phyloP scores from a whole-genome alignment of 2,113 vertebrate genomes.

The Tychaedon coryphoeus region DNA sequence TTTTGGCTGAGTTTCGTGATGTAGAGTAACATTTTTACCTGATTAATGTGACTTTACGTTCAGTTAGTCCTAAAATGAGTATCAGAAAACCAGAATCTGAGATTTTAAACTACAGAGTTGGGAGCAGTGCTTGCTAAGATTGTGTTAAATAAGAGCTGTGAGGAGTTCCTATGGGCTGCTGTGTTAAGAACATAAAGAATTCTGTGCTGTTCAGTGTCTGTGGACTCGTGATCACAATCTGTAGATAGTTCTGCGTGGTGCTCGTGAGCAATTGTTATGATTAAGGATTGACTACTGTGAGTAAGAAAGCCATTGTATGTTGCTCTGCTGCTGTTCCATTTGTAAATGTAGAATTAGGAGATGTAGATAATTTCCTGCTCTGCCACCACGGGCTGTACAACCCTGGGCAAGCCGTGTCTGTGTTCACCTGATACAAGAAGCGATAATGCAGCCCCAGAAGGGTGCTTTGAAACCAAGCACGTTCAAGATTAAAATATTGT shows the following conservation, averaged over 20 bases:
- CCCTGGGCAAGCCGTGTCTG: background rate
- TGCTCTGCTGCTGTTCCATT: background rate
- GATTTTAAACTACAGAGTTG: background rate
- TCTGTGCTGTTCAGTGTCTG: background rate
- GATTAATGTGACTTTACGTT: background rate
- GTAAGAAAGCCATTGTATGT: background rate
- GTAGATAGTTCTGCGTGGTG: background rate
- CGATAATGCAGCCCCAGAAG: background rate
- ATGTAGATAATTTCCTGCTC: background rate
- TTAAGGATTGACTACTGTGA: background rate
- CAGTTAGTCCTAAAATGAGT: background rate
- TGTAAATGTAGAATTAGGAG: background rate
- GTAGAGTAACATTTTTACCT: background rate
- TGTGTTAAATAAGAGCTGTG: background rate
- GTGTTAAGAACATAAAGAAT: background rate
- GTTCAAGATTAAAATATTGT: background rate
- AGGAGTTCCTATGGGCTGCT: background rate
- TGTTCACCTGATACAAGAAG: background rate
- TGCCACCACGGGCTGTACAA: background rate
- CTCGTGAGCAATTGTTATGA: background rate
- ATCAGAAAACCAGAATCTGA: background rate
- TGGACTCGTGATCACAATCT: background rate
- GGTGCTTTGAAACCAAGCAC: background rate
- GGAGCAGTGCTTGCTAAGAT: background rate
- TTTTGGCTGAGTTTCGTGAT: background rate